Conservation (phyloP, 2,797 vertebrate genomes). For the Lagocephalus sceleratus region DNA sequence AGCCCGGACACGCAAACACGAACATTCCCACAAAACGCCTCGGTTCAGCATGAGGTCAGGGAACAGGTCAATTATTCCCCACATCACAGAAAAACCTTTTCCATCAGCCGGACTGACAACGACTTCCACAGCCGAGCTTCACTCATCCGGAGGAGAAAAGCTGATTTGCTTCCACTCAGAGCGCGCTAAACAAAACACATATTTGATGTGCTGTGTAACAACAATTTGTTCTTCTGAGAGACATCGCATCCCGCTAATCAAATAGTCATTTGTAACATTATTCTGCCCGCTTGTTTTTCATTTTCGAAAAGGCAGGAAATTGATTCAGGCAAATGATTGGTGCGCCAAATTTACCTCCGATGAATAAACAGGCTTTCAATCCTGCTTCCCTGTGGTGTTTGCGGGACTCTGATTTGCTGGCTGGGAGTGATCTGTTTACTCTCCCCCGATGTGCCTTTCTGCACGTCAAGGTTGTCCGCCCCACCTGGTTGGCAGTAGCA, state of each 20-base stretch:
- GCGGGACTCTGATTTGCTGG: slow-evolving; percentile 9
- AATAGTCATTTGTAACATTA: slow-evolving; percentile 45
- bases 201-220: slow-evolving; percentile 28
- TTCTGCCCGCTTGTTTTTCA: slow-evolving; percentile 46
- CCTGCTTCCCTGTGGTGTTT: slow-evolving; percentile 6
- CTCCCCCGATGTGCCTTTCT: slow-evolving; percentile 3
- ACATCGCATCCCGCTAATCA: slow-evolving; percentile 34
- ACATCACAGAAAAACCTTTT: slow-evolving; percentile 17
- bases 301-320: slow-evolving; percentile 50
- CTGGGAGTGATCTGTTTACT: slow-evolving; percentile 4
- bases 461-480: background rate
- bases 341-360: slow-evolving; percentile 15
- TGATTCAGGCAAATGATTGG: slow-evolving; percentile 52
- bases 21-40: slow-evolving; percentile 15
- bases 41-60: background rate
- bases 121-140: slow-evolving; percentile 15
- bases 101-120: slow-evolving; percentile 1
- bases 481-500: too few relatives aligned
- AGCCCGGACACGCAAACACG: slow-evolving; percentile 11
- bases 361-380: slow-evolving; percentile 22
- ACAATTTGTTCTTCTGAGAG: slow-evolving; percentile 28
- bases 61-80: slow-evolving; percentile 13
- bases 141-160: slow-evolving; percentile 6
- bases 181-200: slow-evolving; percentile 5
- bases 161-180: too few relatives aligned